A percentile compares a stretch with the other conserved stretches of the same genome.
phyloP scores from a whole-genome alignment of 2,797 vertebrate genomes.

The Pantherophis vulpinus region DNA sequence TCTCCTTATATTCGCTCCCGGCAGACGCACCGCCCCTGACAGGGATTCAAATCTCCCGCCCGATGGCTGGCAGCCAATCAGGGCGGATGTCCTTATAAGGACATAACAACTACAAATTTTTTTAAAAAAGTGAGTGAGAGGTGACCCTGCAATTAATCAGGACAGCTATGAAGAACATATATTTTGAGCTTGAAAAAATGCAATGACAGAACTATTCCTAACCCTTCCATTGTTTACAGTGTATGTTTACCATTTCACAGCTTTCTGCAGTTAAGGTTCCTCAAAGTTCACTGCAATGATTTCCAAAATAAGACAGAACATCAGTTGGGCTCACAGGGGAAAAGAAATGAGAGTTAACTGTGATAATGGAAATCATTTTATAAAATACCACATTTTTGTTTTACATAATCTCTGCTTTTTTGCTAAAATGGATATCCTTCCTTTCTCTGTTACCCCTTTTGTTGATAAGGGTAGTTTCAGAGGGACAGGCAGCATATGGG shows the following conservation, averaged over 20 bases:
- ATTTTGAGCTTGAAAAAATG: neutral
- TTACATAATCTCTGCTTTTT: neutral
- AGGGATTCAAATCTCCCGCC: too few species aligned
- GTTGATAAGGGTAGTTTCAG: neutral
- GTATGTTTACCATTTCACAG: neutral
- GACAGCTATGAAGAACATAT: neutral
- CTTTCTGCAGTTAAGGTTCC: too few species aligned
- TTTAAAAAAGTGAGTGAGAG: neutral
- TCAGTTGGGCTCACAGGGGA: constrained; percentile 23
- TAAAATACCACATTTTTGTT: neutral
- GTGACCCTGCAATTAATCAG: neutral
- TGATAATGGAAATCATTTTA: constrained; percentile 24
- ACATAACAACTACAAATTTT: neutral
- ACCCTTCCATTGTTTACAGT: neutral
- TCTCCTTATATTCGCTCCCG: too few species aligned
- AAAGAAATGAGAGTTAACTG: constrained; percentile 43
- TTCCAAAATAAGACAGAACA: constrained; percentile 8
- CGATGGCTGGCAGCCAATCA: too few species aligned
- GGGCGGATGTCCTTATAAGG: too few species aligned
- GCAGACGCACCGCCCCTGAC: too few species aligned
- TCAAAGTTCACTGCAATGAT: neutral
- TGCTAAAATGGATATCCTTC: neutral
- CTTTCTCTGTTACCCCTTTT: neutral
- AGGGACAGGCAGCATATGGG: neutral
- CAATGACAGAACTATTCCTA: neutral